Evolutionary conservation across 64 coral and sea anemone species (phyloP).

Genomic region (Trachythela sp.): DNA sequence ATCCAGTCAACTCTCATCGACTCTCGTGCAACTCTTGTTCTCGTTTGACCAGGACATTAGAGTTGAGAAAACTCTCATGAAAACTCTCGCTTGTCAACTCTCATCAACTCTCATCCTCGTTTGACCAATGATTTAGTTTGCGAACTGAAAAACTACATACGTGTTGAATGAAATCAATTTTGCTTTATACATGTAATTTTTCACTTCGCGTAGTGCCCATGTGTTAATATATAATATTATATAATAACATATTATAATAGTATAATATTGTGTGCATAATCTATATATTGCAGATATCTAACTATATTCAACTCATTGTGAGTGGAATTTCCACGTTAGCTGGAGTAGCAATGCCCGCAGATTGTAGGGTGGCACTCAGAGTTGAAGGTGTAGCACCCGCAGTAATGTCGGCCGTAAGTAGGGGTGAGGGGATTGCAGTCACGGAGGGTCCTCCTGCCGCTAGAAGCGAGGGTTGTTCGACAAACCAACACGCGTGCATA

Average conservation of each 20-base stretch:
- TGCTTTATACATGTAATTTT: background rate
- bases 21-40: too few relatives aligned
- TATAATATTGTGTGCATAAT: background rate
- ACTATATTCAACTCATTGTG: background rate
- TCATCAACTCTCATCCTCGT: too few relatives aligned
- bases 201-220: background rate
- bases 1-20: too few relatives aligned
- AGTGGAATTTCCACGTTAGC: background rate
- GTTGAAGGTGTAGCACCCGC: conserved; percentile 67
- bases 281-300: background rate
- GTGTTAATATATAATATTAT: background rate
- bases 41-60: too few relatives aligned
- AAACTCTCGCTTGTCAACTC: too few relatives aligned
- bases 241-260: background rate
- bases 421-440: conserved; percentile 67
- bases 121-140: too few relatives aligned
- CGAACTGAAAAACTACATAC: background rate
- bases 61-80: too few relatives aligned
- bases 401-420: conserved; percentile 81
- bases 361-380: background rate
- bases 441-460: conserved; percentile 35
- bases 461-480: background rate
- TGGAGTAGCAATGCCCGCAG: background rate
- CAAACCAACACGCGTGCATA: too few relatives aligned
- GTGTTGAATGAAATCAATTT: too few relatives aligned